Conservation (phyloP, 2,113 vertebrate genomes). For the Ptilorrhoa leucosticta region DNA sequence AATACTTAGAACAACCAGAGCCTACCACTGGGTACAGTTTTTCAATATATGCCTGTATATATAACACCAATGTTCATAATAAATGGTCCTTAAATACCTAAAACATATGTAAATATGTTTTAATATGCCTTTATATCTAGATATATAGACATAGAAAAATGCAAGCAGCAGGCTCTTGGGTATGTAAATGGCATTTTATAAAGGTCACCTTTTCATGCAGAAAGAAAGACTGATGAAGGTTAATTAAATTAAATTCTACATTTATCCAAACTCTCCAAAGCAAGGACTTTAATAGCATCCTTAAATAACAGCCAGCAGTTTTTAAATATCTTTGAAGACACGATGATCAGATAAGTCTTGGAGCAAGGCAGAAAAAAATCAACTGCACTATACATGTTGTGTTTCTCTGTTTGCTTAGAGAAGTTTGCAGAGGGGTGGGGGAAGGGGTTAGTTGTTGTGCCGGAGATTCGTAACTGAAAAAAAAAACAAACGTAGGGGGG, state of each 20-base stretch:
- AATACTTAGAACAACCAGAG: not conserved
- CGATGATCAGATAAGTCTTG: not conserved
- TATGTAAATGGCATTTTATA: slow-evolving; percentile 36
- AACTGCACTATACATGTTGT: not conserved
- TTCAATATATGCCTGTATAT: not conserved
- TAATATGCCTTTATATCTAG: not conserved
- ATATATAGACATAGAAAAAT: not conserved
- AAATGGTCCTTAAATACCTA: not conserved
- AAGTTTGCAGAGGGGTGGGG: not conserved
- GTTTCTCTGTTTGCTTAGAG: not conserved
- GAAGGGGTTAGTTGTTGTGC: not conserved
- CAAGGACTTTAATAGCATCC: slow-evolving; percentile 8
- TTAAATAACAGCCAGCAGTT: slow-evolving; percentile 24
- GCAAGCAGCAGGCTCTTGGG: not conserved
- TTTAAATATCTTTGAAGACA: not conserved
- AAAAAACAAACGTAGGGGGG: not conserved
- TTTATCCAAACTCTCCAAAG: slow-evolving; percentile 28
- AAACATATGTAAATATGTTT: not conserved
- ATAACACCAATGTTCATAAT: not conserved
- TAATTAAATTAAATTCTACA: slow-evolving; percentile 52
- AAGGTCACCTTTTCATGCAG: slow-evolving; percentile 46
- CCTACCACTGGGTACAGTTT: not conserved
- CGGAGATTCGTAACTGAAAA: not conserved
- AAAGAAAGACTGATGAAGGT: slow-evolving; percentile 23
- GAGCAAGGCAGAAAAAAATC: not conserved